Percentiles rank a stretch among this genome's conserved stretches.
Conservation (phyloP, 2,797 vertebrate genomes). For the Cygnus olor region DNA sequence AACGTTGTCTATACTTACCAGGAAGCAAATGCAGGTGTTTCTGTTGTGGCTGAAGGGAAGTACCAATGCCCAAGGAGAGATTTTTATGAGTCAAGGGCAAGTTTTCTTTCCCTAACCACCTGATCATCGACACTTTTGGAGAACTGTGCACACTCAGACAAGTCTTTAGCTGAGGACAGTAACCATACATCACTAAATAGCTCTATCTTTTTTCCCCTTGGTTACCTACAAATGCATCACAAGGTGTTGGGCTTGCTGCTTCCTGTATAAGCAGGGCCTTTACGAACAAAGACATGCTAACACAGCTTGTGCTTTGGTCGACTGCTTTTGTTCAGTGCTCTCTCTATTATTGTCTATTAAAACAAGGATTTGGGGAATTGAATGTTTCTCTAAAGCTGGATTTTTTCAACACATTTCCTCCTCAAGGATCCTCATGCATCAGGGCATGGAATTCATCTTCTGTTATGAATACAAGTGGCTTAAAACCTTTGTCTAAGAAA, state of each 20-base stretch:
- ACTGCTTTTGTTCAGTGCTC: neutral
- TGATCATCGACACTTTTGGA: neutral
- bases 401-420: neutral
- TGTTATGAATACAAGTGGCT: neutral
- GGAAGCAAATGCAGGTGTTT: rapidly evolving
- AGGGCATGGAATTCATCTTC: neutral
- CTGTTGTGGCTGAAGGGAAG: neutral
- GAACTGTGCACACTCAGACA: neutral
- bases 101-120: neutral
- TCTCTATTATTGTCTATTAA: rapidly evolving
- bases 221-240: too few species aligned
- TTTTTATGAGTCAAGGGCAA: neutral
- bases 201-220: neutral
- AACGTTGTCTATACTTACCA: rapidly evolving
- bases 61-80: neutral
- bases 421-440: neutral
- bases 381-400: neutral
- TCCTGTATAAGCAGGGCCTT: neutral
- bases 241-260: neutral
- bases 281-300: neutral
- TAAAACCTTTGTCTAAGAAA: neutral
- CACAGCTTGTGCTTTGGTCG: neutral
- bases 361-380: neutral
- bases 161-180: neutral
- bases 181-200: neutral